Evolutionary conservation across 2,797 vertebrate genomes (phyloP).

Genomic region (Oryzias sinensis): DNA sequence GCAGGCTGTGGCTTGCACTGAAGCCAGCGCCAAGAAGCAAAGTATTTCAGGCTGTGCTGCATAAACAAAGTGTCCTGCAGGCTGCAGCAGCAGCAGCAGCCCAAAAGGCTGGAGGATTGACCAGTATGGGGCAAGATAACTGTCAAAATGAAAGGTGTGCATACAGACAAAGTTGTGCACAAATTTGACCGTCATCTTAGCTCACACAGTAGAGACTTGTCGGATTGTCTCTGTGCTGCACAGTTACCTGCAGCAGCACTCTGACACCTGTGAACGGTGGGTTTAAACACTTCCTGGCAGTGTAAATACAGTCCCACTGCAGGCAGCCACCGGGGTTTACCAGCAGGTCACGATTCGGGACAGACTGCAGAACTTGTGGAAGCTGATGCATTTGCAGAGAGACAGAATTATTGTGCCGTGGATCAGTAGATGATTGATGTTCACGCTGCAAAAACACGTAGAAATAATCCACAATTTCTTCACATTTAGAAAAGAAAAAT

Average conservation of each 20-base stretch:
- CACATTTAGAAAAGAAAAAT: no score
- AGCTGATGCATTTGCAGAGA: constrained; percentile 17
- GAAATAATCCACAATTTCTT: no score
- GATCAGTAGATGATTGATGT: no score
- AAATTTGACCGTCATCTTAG: no score
- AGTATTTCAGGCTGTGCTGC: constrained; percentile 56
- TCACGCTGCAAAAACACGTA: no score
- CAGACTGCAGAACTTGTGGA: constrained; percentile 9
- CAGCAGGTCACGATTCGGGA: constrained; percentile 18
- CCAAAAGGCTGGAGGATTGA: constrained; percentile 47
- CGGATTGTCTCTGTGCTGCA: constrained; percentile 40
- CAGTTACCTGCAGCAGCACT: constrained; percentile 45
- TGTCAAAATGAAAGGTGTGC: no score
- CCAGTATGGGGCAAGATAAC: constrained; percentile 4
- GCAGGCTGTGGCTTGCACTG: constrained; percentile 64
- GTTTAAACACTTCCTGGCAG: constrained; percentile 52
- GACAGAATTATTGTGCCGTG: constrained; percentile 14
- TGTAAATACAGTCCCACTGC: constrained; percentile 27
- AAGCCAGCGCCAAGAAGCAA: constrained; percentile 63
- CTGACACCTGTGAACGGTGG: constrained; percentile 56
- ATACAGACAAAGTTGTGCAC: no score
- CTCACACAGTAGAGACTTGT: constrained; percentile 70
- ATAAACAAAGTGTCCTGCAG: constrained; percentile 61
- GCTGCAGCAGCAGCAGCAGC: constrained; percentile 19
- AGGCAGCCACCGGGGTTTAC: constrained; percentile 23